These are phyloP conservation scores for Graptemys geographica DNA, from an alignment of 2,797 vertebrate genomes.

Conservation along the genomic window DNA sequence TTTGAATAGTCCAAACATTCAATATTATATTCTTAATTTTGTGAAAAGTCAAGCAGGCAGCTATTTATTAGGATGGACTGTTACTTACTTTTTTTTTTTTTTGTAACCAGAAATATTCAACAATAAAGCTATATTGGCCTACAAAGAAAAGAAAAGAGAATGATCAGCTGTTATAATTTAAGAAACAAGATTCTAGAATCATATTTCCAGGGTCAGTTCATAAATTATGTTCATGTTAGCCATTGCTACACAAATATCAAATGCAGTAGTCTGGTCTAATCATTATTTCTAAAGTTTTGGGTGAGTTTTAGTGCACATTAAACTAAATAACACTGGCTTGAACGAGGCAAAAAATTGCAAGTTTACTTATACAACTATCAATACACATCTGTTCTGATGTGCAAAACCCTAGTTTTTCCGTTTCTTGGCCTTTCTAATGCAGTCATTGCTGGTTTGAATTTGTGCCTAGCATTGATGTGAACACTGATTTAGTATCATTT, in stretches of 20 bases:
- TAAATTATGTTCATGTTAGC: neutral
- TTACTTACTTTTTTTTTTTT: too few species aligned
- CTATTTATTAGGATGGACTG: neutral
- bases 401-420: neutral
- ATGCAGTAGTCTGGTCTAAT: neutral
- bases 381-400: neutral
- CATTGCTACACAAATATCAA: neutral
- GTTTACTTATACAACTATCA: neutral
- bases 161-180: neutral
- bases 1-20: neutral
- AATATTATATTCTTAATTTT: neutral
- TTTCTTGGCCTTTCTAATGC: constrained; percentile 30
- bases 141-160: neutral
- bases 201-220: neutral
- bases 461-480: neutral
- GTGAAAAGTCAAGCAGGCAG: neutral
- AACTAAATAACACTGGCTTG: neutral
- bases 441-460: constrained; percentile 2
- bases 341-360: neutral
- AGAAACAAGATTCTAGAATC: neutral
- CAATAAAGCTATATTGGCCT: neutral
- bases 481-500: neutral
- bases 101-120: neutral
- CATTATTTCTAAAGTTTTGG: neutral
- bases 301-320: neutral